phyloP scores from a whole-genome alignment of 23 tunicate species.

The Styela plicata region DNA sequence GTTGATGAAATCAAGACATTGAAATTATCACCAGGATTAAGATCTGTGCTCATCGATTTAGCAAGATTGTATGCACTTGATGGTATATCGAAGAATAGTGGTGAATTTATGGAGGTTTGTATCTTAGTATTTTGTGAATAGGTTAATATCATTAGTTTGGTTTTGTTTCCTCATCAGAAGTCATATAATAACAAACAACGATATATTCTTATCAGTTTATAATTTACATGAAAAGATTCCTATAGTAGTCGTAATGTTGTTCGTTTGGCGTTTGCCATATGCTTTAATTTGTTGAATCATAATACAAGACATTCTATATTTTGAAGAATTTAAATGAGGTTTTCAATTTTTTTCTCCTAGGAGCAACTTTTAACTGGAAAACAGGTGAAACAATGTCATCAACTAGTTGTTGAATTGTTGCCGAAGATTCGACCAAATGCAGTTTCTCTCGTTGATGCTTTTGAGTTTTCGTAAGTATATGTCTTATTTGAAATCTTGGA shows the following conservation, averaged over 20 bases:
- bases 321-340: too few species aligned
- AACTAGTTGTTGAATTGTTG: constrained; percentile 60
- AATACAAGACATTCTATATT: too few species aligned
- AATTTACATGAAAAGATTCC: not conserved
- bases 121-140: constrained; percentile 20
- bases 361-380: constrained; percentile 45
- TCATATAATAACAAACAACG: too few species aligned
- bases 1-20: constrained; percentile 32
- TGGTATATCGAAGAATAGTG: constrained; percentile 74
- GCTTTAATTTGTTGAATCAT: too few species aligned
- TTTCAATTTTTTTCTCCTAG: constrained; percentile 17
- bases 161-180: too few species aligned
- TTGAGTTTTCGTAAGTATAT: constrained; percentile 52
- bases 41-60: constrained; percentile 44
- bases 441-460: constrained; percentile 83
- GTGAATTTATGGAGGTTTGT: constrained; percentile 93
- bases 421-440: constrained; percentile 79
- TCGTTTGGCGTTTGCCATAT: too few species aligned
- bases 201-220: not conserved
- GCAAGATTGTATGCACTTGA: constrained; percentile 69
- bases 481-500: too few species aligned
- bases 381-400: constrained; percentile 69
- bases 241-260: too few species aligned
- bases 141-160: too few species aligned
- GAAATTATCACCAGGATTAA: constrained; percentile 15